Base-by-base conservation (phyloP, 35 echinoderm and acorn worm genomes). In the Heliocidaris tuberculata region DNA sequence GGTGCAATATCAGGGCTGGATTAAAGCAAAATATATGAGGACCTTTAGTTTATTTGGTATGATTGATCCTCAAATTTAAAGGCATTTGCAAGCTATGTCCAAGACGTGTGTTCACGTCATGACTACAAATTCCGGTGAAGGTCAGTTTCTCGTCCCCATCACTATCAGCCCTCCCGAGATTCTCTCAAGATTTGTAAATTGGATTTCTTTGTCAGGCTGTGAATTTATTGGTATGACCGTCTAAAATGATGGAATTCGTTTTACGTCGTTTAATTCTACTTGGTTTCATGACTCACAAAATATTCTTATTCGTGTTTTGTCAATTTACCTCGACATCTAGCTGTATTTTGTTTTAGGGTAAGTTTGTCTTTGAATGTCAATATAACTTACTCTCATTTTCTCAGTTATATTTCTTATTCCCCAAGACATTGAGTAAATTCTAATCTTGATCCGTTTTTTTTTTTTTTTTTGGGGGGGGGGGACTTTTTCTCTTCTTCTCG, bases 151-250 rank as follows among this genome's bases (percentile, higher is more conserved):
- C 65, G 65, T n/a, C 21, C 65, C 27, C 65, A 19, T 78, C 65
- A 78, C 65, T 27, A 78, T 21, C 65, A 78, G 65, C 17, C 65
- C 65, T n/a, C 65, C 27, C 27, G 65, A 78, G 65, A n/a, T 78
- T 78, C 65, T 78, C 6, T n/a, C 27, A 78, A 78, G 65, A 78
- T 78, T 78, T 78, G 4, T 27, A 78, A 78, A 78, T 78, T 78
- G 65, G 65, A 78, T 78, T 78, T 78, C 65, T 78, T 78, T 78
- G 65, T 78, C 65, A 78, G 65, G 65, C 27, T 24, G 65, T n/a
- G 65, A 78, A 27, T 78, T n/a, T 7, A 78, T 78, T n/a, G 15
- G 7, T 21, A 29, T 19, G 65, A n/a, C 65, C 65, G 65, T 24
- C 65, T 78, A 24, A 78, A 27, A 78, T 78, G 8, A 78, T 78